phyloP scores from a whole-genome alignment of 2,113 vertebrate genomes.

The Megaceryle torquata region DNA sequence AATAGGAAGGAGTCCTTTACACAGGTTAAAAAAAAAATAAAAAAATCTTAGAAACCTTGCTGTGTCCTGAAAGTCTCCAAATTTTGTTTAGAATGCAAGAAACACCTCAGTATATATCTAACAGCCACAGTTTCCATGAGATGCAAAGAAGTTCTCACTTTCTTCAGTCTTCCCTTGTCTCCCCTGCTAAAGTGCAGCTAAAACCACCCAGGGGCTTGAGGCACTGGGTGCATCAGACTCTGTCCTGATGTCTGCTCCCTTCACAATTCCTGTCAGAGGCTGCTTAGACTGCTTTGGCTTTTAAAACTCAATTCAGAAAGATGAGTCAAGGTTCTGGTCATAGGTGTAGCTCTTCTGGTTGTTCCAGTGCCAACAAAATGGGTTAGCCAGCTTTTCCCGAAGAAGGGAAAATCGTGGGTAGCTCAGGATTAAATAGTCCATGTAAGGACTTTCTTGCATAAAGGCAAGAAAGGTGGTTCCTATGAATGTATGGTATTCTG shows the following conservation, averaged over 20 bases:
- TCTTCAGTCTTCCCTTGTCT: not conserved
- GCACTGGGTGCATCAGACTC: not conserved
- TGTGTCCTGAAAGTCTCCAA: not conserved
- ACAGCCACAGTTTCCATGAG: not conserved
- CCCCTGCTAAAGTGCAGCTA: not conserved
- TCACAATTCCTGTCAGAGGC: not conserved
- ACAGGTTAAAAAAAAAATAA: not conserved
- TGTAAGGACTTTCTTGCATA: not conserved
- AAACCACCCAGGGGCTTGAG: not conserved
- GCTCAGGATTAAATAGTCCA: not conserved
- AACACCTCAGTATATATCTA: not conserved
- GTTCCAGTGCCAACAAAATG: not conserved
- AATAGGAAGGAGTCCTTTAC: not conserved
- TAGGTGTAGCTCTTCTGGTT: not conserved
- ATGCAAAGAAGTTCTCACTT: not conserved
- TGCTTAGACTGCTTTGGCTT: not conserved
- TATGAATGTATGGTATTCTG: not conserved
- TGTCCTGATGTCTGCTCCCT: not conserved
- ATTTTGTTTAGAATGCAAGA: not conserved
- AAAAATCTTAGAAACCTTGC: not conserved
- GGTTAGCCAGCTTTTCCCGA: not conserved
- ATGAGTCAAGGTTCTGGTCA: not conserved
- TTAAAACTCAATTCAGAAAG: not conserved
- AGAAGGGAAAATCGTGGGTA: not conserved
- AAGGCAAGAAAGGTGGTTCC: not conserved